Evolutionary conservation across 2,888 invertebrate species (phyloP).

Genomic region (Drosophila greeni): DNA sequence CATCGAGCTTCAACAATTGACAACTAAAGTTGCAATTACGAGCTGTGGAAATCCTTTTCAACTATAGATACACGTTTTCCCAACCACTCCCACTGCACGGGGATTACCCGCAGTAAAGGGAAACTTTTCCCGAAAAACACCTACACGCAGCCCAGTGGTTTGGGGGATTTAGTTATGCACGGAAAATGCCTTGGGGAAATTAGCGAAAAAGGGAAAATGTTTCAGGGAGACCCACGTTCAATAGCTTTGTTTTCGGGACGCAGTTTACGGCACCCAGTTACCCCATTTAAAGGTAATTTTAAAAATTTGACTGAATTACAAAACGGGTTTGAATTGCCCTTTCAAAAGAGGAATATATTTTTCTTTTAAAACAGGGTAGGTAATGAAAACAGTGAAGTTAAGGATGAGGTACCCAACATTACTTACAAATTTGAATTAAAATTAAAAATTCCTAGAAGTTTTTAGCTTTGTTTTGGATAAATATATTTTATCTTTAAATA

Average conservation of each 20-base stretch:
- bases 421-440: neutral
- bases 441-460: too few relatives aligned
- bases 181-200: conserved; percentile 63
- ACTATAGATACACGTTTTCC: neutral
- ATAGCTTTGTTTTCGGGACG: conserved; percentile 25
- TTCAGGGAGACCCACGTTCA: conserved; percentile 47
- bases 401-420: neutral
- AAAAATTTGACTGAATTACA: conserved; percentile 6
- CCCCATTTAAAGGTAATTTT: conserved; percentile 33
- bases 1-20: conserved; percentile 31
- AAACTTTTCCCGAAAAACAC: conserved; percentile 35
- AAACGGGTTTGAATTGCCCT: neutral
- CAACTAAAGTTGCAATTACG: conserved; percentile 30
- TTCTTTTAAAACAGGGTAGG: neutral
- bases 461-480: accelerated
- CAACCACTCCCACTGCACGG: neutral
- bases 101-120: conserved; percentile 14
- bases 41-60: conserved; percentile 19
- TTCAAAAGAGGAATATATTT: neutral
- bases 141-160: conserved; percentile 46
- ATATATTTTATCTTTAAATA: neutral
- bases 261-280: conserved; percentile 37
- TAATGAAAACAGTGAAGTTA: neutral
- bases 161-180: conserved; percentile 60
- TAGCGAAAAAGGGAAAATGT: conserved; percentile 56